A percentile compares a stretch with the other conserved stretches of the same genome.
phyloP scores from a whole-genome alignment of 1,140 invertebrate species.

The Acyrthosiphon pisum region DNA sequence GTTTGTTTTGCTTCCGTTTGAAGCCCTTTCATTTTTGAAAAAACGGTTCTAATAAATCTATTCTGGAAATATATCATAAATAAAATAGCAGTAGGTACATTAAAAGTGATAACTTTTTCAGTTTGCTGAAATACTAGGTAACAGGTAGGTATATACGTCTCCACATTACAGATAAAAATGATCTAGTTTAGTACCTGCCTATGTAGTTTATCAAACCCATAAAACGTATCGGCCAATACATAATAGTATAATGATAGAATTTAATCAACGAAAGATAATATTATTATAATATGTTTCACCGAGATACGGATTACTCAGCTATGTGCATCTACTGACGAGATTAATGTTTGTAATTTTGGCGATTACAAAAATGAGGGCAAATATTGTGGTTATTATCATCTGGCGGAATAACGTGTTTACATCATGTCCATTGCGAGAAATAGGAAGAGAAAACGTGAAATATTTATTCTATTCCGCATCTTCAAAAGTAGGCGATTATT shows the following conservation, averaged over 20 bases:
- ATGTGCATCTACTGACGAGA: neutral
- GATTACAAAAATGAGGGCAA: constrained; percentile 22
- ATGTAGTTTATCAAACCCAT: neutral
- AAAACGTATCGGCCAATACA: neutral
- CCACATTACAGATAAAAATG: neutral
- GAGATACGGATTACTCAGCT: neutral
- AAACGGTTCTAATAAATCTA: neutral
- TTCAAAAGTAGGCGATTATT: neutral
- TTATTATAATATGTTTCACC: neutral
- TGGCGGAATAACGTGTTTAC: neutral
- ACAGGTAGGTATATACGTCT: neutral
- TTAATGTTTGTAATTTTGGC: neutral
- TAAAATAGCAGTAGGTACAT: neutral
- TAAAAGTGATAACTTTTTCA: neutral
- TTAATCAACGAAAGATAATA: neutral
- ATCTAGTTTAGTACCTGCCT: neutral
- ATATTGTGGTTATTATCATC: neutral
- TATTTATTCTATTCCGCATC: neutral
- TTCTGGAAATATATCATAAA: too few relatives aligned
- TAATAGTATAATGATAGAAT: neutral
- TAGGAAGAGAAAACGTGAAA: constrained; percentile 27
- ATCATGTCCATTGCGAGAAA: neutral
- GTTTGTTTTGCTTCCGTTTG: neutral
- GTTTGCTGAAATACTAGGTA: neutral
- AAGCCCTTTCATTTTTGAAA: neutral